Base-by-base conservation (phyloP, 2,888 invertebrate genomes). In the Netelia melanura region DNA sequence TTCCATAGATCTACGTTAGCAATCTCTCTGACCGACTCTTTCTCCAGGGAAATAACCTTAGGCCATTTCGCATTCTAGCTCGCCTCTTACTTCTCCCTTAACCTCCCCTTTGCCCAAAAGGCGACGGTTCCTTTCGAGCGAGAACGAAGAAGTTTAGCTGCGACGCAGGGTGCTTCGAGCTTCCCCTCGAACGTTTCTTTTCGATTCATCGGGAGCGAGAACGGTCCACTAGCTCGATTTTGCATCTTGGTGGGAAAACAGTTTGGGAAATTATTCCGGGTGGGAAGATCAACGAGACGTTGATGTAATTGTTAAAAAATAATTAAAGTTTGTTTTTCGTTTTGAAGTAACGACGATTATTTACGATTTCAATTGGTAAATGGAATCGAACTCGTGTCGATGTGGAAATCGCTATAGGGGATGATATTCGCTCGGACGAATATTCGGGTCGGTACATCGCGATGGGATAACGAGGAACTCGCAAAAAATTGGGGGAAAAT, bases 11-110 rank as follows among this genome's bases (percentile, higher is more conserved):
- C 74, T 8, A 43, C 65, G 54, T 67, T 62, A 61, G 74, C 48
- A 48, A 65, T 83, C 58, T 58, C 75, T 54, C 65, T 23, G 71
- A 68, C 61, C 62, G 61, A 71, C 80, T 81, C 77, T 83, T 80
- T 83, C 90, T 86, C 90, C 43, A 80, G 90, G 90, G 90, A 90
- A 90, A 90, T 90, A 90, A 90, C 86, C 85, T 81, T 82, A 74
- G 86, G 87, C 88, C 80, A 87, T 87, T 90, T 86, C 77, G 83
- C 86, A 82, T 87, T 86, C 83, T 86, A 85, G 79, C 82, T 62
- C 68, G 75, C 72, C 67, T 21, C 58, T 58, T 21, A 21, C 48
- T 14, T 48, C 48, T 10, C 48, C 14, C 48, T 48, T 14, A 14
- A 10, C 14, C 48, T 1, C 48, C 79, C 80, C 70, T 64, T 67